phyloP scores from a whole-genome alignment of 2,113 vertebrate species.

The Etheostoma cragini region DNA sequence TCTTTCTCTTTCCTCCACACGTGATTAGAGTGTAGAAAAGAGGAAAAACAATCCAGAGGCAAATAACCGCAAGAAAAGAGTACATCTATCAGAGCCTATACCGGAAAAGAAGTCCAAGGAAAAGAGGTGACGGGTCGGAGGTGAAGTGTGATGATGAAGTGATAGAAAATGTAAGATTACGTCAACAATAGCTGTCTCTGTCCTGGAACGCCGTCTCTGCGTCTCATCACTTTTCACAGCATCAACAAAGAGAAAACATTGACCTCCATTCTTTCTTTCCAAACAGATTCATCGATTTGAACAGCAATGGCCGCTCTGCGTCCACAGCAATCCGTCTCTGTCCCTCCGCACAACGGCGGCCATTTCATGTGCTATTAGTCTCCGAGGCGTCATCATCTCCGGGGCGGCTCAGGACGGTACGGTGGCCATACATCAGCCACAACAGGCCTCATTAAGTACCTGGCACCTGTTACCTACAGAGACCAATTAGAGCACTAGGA shows the following conservation, averaged over 20 bases:
- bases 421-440: slow-evolving; percentile 77
- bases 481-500: slow-evolving; percentile 75
- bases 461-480: slow-evolving; percentile 75
- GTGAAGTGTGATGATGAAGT: not conserved
- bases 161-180: not conserved
- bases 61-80: not conserved
- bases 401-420: slow-evolving; percentile 21
- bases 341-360: slow-evolving; percentile 13
- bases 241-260: not conserved
- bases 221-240: not conserved
- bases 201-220: not conserved
- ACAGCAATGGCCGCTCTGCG: not conserved
- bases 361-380: slow-evolving; percentile 61
- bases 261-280: not conserved
- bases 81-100: not conserved
- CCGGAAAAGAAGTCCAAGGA: not conserved
- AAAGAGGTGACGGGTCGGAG: not conserved
- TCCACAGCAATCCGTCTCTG: slow-evolving; percentile 5
- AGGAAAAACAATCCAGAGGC: not conserved
- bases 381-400: slow-evolving; percentile 4
- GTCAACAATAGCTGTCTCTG: not conserved
- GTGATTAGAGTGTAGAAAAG: not conserved
- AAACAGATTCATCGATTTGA: not conserved
- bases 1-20: not conserved
- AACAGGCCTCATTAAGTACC: slow-evolving; percentile 82